These are phyloP conservation scores for Cerastis leucographa DNA, from an alignment of 2,888 invertebrate genomes.

Conservation along the genomic window DNA sequence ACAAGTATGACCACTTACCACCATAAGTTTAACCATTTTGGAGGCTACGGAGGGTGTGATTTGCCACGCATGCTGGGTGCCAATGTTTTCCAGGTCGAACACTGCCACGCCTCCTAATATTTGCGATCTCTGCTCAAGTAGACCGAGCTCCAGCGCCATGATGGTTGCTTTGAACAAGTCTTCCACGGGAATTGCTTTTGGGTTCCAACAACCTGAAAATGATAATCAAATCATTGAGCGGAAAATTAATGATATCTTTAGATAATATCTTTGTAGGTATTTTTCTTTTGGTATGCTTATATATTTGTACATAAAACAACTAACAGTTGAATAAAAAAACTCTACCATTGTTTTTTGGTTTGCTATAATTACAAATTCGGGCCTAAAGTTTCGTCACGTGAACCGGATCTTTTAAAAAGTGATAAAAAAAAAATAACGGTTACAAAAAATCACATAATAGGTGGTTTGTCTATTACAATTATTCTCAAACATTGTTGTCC, in stretches of 20 bases:
- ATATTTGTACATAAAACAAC: not conserved
- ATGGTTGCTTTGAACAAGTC: constrained; percentile 94
- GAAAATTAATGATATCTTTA: not conserved
- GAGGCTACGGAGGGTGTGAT: constrained; percentile 93
- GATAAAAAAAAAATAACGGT: too few relatives aligned
- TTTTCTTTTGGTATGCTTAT: too few relatives aligned
- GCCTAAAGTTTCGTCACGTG: not conserved
- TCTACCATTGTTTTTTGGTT: not conserved
- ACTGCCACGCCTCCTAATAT: constrained; percentile 94
- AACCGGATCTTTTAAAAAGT: not conserved
- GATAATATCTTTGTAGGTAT: not conserved
- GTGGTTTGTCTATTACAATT: not conserved
- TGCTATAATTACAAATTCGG: not conserved
- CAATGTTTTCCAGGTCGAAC: constrained; percentile 93
- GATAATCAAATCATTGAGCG: not conserved
- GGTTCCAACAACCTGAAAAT: constrained; percentile 93
- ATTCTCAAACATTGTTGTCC: not conserved
- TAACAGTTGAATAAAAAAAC: not conserved
- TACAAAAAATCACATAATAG: not conserved
- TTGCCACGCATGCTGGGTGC: constrained; percentile 93
- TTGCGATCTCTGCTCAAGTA: constrained; percentile 94
- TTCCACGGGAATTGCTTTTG: constrained; percentile 91
- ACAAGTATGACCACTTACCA: constrained; percentile 85
- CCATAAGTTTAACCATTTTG: constrained; percentile 93
- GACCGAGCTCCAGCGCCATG: constrained; percentile 93